Evolutionary conservation across 92 coral and sea anemone genomes (phyloP).

Genomic region (Isaurus tuberculatus): DNA sequence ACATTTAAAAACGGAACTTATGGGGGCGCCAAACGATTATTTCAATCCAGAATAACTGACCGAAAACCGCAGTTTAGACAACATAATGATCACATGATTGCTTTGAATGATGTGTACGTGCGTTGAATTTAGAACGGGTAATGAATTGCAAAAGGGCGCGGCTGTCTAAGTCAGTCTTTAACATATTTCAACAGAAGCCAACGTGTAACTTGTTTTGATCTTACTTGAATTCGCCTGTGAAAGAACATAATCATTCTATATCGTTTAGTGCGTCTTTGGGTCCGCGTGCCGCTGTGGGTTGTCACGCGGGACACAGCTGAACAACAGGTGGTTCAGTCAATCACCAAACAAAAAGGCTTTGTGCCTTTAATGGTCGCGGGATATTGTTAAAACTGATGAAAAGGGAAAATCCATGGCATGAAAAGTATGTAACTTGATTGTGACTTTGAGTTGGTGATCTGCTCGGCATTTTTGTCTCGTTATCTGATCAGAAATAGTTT

Average conservation of each 20-base stretch:
- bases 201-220: background rate
- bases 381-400: background rate
- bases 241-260: background rate
- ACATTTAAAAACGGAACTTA: constrained; percentile 2
- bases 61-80: constrained; percentile 22
- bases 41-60: background rate
- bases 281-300: background rate
- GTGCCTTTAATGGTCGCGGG: background rate
- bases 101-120: constrained; percentile 20
- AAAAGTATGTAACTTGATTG: constrained; percentile 34
- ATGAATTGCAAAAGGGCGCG: constrained; percentile 31
- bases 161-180: constrained; percentile 3
- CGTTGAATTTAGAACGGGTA: background rate
- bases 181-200: constrained; percentile 18
- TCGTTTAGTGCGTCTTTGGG: background rate
- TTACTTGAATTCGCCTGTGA: background rate
- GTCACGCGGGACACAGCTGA: background rate
- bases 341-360: background rate
- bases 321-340: background rate
- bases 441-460: background rate
- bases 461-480: background rate
- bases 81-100: constrained; percentile 25
- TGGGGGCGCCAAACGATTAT: background rate
- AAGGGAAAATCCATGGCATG: constrained; percentile 8
- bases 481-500: too few species aligned